Conservation (phyloP, 1,140 invertebrate species). For the roundworm (Caenorhabditis elegans) region DNA sequence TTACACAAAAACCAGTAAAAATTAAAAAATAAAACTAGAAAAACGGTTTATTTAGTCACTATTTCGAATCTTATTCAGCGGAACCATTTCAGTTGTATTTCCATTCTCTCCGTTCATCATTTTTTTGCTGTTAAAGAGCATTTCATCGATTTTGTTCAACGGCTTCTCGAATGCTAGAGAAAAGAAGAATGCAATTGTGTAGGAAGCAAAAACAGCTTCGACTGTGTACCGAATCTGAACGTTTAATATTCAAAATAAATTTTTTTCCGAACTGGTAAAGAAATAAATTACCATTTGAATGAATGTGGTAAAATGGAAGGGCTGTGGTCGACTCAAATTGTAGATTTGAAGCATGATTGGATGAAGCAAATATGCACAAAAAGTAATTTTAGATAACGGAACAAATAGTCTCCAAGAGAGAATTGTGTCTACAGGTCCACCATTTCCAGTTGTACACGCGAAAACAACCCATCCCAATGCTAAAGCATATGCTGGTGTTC, state of each 20-base stretch:
- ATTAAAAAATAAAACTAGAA: neutral
- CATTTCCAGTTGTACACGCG: slow-evolving; percentile 83
- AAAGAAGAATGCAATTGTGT: slow-evolving; percentile 56
- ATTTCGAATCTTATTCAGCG: neutral
- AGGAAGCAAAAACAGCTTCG: slow-evolving; percentile 59
- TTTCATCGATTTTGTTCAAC: slow-evolving; percentile 58
- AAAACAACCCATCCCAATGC: slow-evolving; percentile 82
- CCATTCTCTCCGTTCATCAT: neutral
- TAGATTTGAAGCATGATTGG: slow-evolving; percentile 67
- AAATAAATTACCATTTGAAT: slow-evolving; percentile 62
- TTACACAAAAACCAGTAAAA: neutral
- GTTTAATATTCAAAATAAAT: too few relatives aligned
- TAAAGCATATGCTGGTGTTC: slow-evolving; percentile 81
- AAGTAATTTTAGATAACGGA: slow-evolving; percentile 68
- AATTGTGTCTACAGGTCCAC: slow-evolving; percentile 72
- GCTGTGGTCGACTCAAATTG: slow-evolving; percentile 61
- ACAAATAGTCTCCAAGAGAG: slow-evolving; percentile 62
- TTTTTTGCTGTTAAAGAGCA: slow-evolving; percentile 43
- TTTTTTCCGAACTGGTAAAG: too few relatives aligned
- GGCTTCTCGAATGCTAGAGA: slow-evolving; percentile 61
- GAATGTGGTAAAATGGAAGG: slow-evolving; percentile 65
- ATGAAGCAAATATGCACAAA: slow-evolving; percentile 69
- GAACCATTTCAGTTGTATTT: neutral
- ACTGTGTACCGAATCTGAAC: slow-evolving; percentile 60
- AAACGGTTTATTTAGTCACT: neutral